A percentile compares a stretch with the other conserved stretches of the same genome.
Evolutionary conservation across 2,888 invertebrate species (phyloP).

Genomic region (Apocheima hispidaria): DNA sequence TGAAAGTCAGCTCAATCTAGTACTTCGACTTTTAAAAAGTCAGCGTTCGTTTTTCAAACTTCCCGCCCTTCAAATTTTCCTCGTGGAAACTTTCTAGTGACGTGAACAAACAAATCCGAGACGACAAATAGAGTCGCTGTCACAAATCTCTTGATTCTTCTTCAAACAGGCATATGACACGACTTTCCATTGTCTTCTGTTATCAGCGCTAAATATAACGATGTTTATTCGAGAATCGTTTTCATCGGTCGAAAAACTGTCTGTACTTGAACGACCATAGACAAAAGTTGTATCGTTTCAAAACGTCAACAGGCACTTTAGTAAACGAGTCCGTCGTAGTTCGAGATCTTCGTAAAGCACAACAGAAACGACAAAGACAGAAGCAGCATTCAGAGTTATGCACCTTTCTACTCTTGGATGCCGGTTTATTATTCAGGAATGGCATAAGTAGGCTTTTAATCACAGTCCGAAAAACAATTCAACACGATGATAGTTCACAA

Average conservation of each 20-base stretch:
- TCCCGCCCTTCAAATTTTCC: constrained; percentile 39
- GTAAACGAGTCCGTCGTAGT: constrained; percentile 73
- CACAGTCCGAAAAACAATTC: constrained; percentile 37
- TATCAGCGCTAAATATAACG: constrained; percentile 49
- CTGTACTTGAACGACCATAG: constrained; percentile 79
- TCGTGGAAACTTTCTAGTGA: constrained; percentile 56
- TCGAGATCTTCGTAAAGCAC: constrained; percentile 68
- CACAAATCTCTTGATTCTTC: constrained; percentile 48
- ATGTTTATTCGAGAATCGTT: constrained; percentile 34
- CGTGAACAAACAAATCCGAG: constrained; percentile 48
- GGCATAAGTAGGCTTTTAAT: constrained; percentile 81
- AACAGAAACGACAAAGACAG: constrained; percentile 74
- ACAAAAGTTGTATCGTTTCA: constrained; percentile 80
- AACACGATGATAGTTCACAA: constrained; percentile 13
- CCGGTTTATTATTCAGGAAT: constrained; percentile 69
- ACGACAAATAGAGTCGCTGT: constrained; percentile 37
- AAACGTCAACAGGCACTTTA: constrained; percentile 73
- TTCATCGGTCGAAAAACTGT: constrained; percentile 63
- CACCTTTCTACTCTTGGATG: constrained; percentile 72
- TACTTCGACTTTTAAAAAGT: constrained; percentile 11
- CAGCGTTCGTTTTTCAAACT: constrained; percentile 22
- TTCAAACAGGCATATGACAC: constrained; percentile 56
- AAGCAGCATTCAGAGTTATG: constrained; percentile 67
- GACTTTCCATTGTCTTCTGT: constrained; percentile 57
- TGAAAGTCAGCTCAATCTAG: constrained; percentile 13